phyloP scores from a whole-genome alignment of 2,888 invertebrate species.

The Leucoma salicis region DNA sequence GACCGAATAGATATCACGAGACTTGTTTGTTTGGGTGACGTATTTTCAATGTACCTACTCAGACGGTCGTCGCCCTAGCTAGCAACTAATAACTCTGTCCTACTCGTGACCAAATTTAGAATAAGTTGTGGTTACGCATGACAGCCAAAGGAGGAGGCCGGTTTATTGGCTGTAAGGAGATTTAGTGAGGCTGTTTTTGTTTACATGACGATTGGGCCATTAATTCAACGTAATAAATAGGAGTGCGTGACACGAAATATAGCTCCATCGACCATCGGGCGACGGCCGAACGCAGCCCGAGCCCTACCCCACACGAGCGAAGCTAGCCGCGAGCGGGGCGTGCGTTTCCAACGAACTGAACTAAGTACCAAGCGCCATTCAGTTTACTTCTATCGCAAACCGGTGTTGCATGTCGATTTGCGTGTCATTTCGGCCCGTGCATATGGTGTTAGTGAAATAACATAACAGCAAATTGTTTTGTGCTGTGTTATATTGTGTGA shows the following conservation, averaged over 20 bases:
- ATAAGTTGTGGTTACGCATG: conserved; percentile 39
- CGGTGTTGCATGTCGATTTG: conserved; percentile 66
- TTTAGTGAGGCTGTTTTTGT: conserved; percentile 42
- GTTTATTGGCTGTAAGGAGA: conserved; percentile 30
- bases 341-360: conserved; percentile 62
- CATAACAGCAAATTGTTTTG: conserved; percentile 75
- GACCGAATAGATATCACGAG: conserved; percentile 32
- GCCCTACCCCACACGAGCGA: conserved; percentile 49
- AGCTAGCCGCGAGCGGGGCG: conserved; percentile 59
- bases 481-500: conserved; percentile 71
- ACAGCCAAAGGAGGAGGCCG: conserved; percentile 16
- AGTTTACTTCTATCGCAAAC: conserved; percentile 70
- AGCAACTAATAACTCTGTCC: conserved; percentile 59
- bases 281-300: conserved; percentile 55
- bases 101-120: conserved; percentile 55
- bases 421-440: conserved; percentile 64
- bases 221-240: conserved; percentile 58
- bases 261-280: conserved; percentile 71
- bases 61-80: conserved; percentile 62
- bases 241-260: conserved; percentile 70
- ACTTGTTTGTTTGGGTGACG: conserved; percentile 47
- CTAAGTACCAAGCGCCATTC: conserved; percentile 66
- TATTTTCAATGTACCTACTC: conserved; percentile 43
- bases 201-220: conserved; percentile 31
- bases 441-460: conserved; percentile 76